Evolutionary conservation across 2,888 invertebrate species (phyloP).

Genomic region (Noctuana brunneofusca): DNA sequence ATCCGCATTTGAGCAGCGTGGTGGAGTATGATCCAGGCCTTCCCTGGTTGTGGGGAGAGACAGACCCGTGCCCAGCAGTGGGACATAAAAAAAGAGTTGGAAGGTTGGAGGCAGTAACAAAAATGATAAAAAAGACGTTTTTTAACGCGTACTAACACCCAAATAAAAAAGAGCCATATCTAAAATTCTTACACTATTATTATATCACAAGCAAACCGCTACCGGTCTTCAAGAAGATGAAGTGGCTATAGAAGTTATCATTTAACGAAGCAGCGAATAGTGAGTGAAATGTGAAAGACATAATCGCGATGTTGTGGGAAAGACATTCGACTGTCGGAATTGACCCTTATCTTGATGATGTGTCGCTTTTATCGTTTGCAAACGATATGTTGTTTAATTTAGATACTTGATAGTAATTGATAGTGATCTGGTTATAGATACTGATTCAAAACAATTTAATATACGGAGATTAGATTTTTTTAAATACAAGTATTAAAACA

Average conservation of each 20-base stretch:
- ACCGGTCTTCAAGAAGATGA: not conserved
- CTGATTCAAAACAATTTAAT: not conserved
- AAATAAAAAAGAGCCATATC: no score
- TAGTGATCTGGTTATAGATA: not conserved
- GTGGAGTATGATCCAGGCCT: no score
- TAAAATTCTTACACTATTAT: not conserved
- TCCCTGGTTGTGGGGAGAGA: no score
- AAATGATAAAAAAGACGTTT: no score
- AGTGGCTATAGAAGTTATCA: not conserved
- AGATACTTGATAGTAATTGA: not conserved
- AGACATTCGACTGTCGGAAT: not conserved
- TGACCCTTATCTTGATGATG: conserved; percentile 3
- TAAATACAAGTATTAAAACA: no score
- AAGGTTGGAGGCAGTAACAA: no score
- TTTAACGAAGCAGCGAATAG: not conserved
- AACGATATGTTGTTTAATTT: not conserved
- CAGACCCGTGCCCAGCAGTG: no score
- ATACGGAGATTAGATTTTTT: no score
- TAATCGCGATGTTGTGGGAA: not conserved
- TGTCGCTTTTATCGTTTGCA: not conserved
- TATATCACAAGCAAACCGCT: not conserved
- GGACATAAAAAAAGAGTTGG: no score
- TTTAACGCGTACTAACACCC: not conserved
- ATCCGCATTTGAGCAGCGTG: no score
- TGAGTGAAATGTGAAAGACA: not conserved